Base-by-base conservation (phyloP, 2,113 vertebrate species). In the Lepus timidus region DNA sequence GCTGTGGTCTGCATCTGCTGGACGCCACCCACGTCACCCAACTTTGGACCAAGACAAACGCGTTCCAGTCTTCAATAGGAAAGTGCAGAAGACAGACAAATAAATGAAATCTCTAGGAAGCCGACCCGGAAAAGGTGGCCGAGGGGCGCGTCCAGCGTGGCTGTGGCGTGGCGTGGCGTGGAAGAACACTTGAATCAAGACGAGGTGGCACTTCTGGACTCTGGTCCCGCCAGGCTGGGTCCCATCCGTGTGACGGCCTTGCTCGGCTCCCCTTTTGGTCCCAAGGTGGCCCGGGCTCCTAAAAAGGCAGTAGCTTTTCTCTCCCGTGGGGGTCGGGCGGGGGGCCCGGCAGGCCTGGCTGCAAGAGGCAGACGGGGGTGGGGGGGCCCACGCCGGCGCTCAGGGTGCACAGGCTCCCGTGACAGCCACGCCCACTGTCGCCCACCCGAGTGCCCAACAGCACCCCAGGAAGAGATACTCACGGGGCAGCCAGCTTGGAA, bases 291-390 rank as follows among this genome's bases (percentile, higher is more conserved):
- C 62, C 98, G 88, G 29, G 98, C 99, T 98, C 98, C 98, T 97
- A 98, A 96, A 44, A 89, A 97, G 96, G 98, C 98, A 0, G 98
- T 17, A 3, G 98, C 97, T 97, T 98, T 98, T 97, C 98, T 99
- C 97, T 99, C 99, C 94, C 58, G 1, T 67, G 98, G 96, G 97
- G 98, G 98, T 97, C 98, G 94, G 88, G 97, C 97, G 23, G 98
- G 98, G 5, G 98, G 98, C 84, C 99, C 98, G 1, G 98, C 98
- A 20, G 98, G 96, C n/a, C 97, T 98, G 97, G 99, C 99, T 99
- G 90, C 10, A 55, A 95, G 93, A 90, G 33, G 75, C 67, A 55
- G 58, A 4, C 44, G 12, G 4, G 73, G 0, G 1, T 19, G 87
- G 16, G 9, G 36, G 78, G 0, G 31, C 9, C 14, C 92, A 6